Evolutionary conservation across 35 echinoderm and acorn worm genomes (phyloP).

Genomic region (Diadema setosum): DNA sequence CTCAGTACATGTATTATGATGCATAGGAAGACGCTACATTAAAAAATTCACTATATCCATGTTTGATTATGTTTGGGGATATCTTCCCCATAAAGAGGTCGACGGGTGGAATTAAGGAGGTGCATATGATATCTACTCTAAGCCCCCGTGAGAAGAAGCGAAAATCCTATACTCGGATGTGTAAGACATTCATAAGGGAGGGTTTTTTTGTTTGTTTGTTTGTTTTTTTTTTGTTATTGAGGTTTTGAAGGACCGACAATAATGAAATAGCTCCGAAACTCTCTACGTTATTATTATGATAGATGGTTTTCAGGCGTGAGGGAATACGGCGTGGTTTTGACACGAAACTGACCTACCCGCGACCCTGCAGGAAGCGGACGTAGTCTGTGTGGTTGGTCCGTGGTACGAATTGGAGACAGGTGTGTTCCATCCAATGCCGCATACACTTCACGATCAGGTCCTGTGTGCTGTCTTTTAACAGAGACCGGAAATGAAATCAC

Average conservation of each 20-base stretch:
- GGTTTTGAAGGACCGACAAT: too few species aligned
- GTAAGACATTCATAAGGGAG: too few species aligned
- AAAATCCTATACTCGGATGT: too few species aligned
- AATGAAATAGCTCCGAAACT: too few species aligned
- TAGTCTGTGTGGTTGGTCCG: slow-evolving; percentile 48
- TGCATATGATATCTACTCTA: too few species aligned
- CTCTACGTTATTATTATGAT: too few species aligned
- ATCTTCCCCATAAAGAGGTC: neutral
- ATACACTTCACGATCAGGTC: slow-evolving; percentile 46
- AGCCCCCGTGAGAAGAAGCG: too few species aligned
- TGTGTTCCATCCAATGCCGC: slow-evolving; percentile 68
- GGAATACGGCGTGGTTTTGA: too few species aligned
- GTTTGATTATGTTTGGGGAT: neutral
- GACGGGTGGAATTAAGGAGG: neutral
- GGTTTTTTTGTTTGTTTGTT: too few species aligned
- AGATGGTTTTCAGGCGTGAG: too few species aligned
- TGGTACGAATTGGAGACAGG: slow-evolving; percentile 61
- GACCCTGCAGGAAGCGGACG: neutral
- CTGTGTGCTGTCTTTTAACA: slow-evolving; percentile 31
- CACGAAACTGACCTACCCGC: slow-evolving; percentile 64
- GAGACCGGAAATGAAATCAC: neutral
- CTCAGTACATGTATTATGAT: neutral
- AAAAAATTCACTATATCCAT: neutral
- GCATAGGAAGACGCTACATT: neutral
- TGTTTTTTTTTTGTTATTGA: too few species aligned